Evolutionary conservation across 1,140 invertebrate genomes (phyloP).

Genomic region (Rhysida immarginata): DNA sequence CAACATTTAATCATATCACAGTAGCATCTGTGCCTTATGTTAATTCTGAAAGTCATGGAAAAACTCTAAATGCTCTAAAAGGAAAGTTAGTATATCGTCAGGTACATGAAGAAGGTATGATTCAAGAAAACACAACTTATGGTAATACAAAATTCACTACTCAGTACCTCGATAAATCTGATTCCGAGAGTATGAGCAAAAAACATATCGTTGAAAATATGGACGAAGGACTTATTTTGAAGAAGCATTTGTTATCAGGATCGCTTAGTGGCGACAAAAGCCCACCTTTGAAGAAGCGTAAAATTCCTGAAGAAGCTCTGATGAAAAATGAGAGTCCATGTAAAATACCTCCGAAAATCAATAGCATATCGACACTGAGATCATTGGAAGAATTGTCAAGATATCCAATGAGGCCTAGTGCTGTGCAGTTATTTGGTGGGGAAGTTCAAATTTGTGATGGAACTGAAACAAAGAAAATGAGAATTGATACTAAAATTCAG

Average conservation of each 20-base stretch:
- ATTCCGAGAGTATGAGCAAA: too few species aligned
- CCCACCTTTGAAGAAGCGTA: slow-evolving; percentile 21
- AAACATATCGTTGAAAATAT: background rate
- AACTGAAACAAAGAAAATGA: slow-evolving; percentile 48
- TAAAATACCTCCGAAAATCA: background rate
- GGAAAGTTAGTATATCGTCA: background rate
- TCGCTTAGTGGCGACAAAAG: background rate
- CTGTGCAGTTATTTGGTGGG: slow-evolving; percentile 51
- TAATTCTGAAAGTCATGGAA: background rate
- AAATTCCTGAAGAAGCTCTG: slow-evolving; percentile 18
- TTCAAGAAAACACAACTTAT: background rate
- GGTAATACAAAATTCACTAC: too few species aligned
- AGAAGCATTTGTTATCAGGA: slow-evolving; percentile 16
- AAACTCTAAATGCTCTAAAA: background rate
- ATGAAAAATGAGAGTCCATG: background rate
- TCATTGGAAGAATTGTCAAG: background rate
- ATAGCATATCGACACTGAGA: background rate
- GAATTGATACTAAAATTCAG: slow-evolving; percentile 40
- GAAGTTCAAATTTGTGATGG: slow-evolving; percentile 49
- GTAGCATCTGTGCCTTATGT: background rate
- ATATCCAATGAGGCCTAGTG: background rate
- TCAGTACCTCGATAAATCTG: too few species aligned
- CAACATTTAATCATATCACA: background rate
- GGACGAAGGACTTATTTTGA: slow-evolving; percentile 16
- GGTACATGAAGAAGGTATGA: background rate